Evolutionary conservation across 2,113 vertebrate species (phyloP).

Genomic region (Apteryx mantelli): DNA sequence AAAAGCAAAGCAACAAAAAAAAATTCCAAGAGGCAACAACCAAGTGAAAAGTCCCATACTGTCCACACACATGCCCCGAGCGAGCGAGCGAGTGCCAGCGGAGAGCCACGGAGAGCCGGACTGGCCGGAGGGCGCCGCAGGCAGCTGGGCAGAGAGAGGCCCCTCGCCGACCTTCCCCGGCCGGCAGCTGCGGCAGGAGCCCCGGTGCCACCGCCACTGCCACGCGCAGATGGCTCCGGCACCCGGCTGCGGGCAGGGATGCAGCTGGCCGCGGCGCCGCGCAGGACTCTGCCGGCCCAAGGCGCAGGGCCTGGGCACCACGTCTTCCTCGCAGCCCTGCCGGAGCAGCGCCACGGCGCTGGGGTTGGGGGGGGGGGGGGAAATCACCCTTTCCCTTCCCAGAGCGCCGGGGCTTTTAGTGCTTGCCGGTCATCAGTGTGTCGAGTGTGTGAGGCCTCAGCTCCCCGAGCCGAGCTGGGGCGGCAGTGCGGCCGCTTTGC

Average conservation of each 20-base stretch:
- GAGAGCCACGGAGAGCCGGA: constrained; percentile 19
- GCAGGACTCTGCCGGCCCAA: background rate
- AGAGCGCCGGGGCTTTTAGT: background rate
- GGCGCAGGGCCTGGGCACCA: constrained; percentile 32
- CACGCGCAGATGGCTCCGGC: no score
- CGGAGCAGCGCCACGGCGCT: background rate
- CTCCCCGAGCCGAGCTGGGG: background rate
- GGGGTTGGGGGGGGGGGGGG: background rate
- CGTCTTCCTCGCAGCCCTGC: constrained; percentile 63
- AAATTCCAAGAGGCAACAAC: constrained; percentile 64
- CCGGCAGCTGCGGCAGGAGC: background rate
- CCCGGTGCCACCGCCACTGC: no score
- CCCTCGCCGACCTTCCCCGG: background rate
- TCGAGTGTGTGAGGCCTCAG: constrained; percentile 8
- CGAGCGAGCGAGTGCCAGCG: constrained; percentile 52
- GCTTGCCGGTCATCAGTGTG: constrained; percentile 5
- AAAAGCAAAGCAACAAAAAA: constrained; percentile 68
- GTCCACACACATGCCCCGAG: constrained; percentile 50
- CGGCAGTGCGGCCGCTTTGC: background rate
- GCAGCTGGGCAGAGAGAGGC: no score
- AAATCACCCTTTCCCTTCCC: background rate
- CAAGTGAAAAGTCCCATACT: constrained; percentile 47
- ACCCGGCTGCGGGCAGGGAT: no score
- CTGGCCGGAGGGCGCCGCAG: background rate
- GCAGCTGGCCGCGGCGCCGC: background rate